A percentile compares a stretch with the other conserved stretches of the same genome.
Evolutionary conservation across 1,140 invertebrate species (phyloP).

Genomic region (Drosophila oshimai): DNA sequence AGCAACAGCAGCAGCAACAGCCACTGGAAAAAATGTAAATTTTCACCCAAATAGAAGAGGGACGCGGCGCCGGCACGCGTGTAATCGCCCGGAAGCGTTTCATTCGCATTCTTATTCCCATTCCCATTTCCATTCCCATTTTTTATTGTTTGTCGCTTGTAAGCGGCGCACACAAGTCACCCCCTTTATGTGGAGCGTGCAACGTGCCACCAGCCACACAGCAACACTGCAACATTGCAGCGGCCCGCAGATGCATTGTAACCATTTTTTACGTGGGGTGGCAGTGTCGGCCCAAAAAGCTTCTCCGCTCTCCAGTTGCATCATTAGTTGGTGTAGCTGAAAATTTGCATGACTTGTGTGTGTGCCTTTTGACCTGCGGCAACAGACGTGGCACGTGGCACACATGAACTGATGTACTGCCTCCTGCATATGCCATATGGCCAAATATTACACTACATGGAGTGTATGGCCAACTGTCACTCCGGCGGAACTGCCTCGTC

Average conservation of each 20-base stretch:
- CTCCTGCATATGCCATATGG: not conserved
- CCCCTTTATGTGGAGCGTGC: conserved; percentile 21
- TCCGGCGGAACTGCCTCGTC: conserved; percentile 43
- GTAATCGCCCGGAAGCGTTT: conserved; percentile 76
- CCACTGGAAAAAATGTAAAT: conserved; percentile 71
- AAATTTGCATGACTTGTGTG: conserved; percentile 49
- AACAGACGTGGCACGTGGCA: conserved; percentile 8
- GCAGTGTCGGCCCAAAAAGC: conserved; percentile 1
- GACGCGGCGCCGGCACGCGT: conserved; percentile 52
- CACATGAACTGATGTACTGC: too few relatives aligned
- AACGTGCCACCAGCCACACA: not conserved
- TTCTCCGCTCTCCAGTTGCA: conserved; percentile 24
- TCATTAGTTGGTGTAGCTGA: conserved; percentile 32
- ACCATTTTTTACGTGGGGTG: conserved; percentile 1
- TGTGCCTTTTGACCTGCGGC: conserved; percentile 46
- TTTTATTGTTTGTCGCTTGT: conserved; percentile 29
- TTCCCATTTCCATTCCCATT: not conserved
- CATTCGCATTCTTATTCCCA: conserved; percentile 27
- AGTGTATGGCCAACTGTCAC: conserved; percentile 42
- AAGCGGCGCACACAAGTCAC: conserved; percentile 19
- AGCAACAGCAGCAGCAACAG: conserved; percentile 13
- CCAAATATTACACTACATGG: too few relatives aligned
- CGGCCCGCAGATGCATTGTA: conserved; percentile 24
- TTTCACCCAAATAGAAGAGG: conserved; percentile 68
- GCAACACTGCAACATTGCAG: conserved; percentile 32